Percentiles rank a stretch among this genome's conserved stretches.
These are phyloP conservation scores for Charanyca ferruginea DNA, from an alignment of 2,888 invertebrate genomes.

Conservation along the genomic window DNA sequence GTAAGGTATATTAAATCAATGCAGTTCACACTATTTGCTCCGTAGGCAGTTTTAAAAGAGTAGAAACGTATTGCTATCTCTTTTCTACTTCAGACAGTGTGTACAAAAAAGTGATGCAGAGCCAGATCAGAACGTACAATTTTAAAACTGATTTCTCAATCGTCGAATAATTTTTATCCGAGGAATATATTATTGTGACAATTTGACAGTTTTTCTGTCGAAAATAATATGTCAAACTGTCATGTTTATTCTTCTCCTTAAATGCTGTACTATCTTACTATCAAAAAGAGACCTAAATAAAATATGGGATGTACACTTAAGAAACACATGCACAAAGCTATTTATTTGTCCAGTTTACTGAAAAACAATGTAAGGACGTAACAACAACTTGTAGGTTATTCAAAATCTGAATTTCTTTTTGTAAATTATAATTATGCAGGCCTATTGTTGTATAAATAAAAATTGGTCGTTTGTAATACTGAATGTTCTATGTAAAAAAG, in stretches of 20 bases:
- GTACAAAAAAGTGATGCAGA: too few relatives aligned
- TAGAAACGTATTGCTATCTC: neutral
- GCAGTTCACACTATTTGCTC: neutral
- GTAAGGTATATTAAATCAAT: constrained; percentile 2
- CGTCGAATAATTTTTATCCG: too few relatives aligned
- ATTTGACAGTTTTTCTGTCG: too few relatives aligned
- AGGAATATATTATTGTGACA: too few relatives aligned
- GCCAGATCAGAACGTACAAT: too few relatives aligned
- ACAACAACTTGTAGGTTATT: constrained; percentile 16
- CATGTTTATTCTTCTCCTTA: neutral
- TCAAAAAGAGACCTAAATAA: constrained; percentile 19
- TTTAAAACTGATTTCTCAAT: too few relatives aligned
- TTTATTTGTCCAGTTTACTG: constrained; percentile 10
- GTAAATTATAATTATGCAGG: neutral
- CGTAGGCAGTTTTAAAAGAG: neutral
- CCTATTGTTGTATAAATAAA: constrained; percentile 2
- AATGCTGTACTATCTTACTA: constrained; percentile 5
- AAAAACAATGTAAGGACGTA: constrained; percentile 7
- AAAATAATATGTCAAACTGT: neutral
- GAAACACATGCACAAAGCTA: constrained; percentile 40
- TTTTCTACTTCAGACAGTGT: neutral
- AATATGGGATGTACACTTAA: constrained; percentile 28
- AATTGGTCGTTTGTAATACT: neutral
- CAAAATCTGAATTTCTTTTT: constrained; percentile 24
- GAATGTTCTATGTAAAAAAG: neutral